Percentiles rank a stretch among this genome's conserved stretches.
These are phyloP conservation scores for Timema podura DNA, from an alignment of 2,888 invertebrate species.

Conservation along the genomic window DNA sequence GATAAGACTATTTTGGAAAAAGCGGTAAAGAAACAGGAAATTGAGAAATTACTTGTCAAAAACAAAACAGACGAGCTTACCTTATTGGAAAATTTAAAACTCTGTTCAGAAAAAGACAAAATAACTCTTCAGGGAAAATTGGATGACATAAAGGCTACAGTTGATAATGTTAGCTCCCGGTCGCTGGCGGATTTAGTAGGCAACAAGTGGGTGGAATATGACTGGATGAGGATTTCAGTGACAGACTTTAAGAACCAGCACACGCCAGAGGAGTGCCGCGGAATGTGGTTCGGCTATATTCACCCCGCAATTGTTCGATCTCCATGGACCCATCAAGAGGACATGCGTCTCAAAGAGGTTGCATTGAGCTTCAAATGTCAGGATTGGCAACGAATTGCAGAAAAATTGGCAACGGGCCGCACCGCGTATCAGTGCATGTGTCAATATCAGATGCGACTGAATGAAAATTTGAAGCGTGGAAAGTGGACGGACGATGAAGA, in stretches of 20 bases:
- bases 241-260: conserved; percentile 7
- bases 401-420: conserved; percentile 53
- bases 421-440: conserved; percentile 40
- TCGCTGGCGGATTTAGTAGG: background rate
- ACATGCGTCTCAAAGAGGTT: conserved; percentile 6
- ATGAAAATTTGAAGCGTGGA: conserved; percentile 40
- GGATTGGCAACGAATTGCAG: conserved; percentile 34
- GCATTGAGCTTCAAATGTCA: conserved; percentile 3
- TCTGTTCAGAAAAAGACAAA: too few species aligned
- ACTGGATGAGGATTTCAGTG: conserved; percentile 22
- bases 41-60: background rate
- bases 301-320: conserved; percentile 12
- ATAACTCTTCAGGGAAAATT: too few species aligned
- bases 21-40: background rate
- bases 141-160: background rate
- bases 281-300: conserved; percentile 13
- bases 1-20: background rate
- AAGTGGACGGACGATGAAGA: conserved; percentile 68
- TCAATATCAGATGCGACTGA: conserved; percentile 54
- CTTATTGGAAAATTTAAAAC: too few species aligned
- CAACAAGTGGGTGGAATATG: conserved; percentile 11
- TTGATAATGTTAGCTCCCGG: background rate
- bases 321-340: conserved; percentile 13
- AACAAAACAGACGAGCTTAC: too few species aligned
- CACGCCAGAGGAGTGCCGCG: conserved; percentile 14